A percentile compares a stretch with the other conserved stretches of the same genome.
These are phyloP conservation scores for Phyllotreta striolata DNA, from an alignment of 2,888 invertebrate species.

Conservation along the genomic window DNA sequence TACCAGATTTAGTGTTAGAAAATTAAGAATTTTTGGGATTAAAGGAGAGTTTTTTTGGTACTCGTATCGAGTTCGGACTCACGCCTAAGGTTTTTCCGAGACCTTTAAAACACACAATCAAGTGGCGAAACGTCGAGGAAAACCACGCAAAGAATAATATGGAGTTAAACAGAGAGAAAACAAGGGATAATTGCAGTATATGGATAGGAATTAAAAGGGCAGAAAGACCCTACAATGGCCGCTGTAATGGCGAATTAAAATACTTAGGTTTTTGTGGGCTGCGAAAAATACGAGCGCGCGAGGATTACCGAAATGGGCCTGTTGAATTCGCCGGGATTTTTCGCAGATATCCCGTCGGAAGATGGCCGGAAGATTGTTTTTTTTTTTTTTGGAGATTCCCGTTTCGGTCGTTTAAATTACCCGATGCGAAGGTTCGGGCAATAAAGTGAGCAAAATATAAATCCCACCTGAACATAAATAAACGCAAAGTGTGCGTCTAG, in stretches of 20 bases:
- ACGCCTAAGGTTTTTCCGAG: slow-evolving; percentile 21
- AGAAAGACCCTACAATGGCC: slow-evolving; percentile 26
- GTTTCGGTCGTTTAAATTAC: neutral
- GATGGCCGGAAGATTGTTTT: no score
- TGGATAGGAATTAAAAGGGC: slow-evolving; percentile 25
- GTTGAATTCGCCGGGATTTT: slow-evolving; percentile 24
- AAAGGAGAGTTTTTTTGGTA: neutral
- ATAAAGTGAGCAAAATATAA: slow-evolving; percentile 38
- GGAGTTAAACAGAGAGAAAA: slow-evolving; percentile 36
- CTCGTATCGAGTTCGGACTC: neutral
- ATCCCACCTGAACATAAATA: slow-evolving; percentile 58
- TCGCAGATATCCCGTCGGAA: slow-evolving; percentile 1
- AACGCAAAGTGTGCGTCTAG: slow-evolving; percentile 55
- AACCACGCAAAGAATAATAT: slow-evolving; percentile 41
- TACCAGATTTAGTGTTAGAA: no score
- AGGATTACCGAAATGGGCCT: slow-evolving; percentile 31
- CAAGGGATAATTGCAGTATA: slow-evolving; percentile 39
- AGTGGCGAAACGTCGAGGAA: slow-evolving; percentile 35
- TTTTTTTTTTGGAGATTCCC: no score
- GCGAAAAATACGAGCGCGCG: slow-evolving; percentile 34
- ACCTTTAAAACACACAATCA: slow-evolving; percentile 36
- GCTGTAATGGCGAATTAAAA: slow-evolving; percentile 37
- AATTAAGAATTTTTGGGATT: neutral
- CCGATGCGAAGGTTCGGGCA: slow-evolving; percentile 26
- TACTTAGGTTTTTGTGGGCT: slow-evolving; percentile 34